Base-by-base conservation (phyloP, 1,140 invertebrate genomes). In the Homalodisca vitripennis region DNA sequence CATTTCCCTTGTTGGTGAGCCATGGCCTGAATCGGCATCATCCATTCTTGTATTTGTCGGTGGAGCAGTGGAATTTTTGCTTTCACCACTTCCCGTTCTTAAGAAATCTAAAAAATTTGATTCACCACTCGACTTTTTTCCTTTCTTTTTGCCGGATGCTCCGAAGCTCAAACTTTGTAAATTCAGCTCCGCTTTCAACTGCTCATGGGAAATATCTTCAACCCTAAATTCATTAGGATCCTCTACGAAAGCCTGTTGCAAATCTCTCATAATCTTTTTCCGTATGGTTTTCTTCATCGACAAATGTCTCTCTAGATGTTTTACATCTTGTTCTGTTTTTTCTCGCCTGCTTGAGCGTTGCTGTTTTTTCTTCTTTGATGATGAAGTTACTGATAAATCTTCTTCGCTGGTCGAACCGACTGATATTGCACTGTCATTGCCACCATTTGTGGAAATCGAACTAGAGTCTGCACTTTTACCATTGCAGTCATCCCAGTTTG, bases 241-340 rank as follows among this genome's bases (percentile, higher is more conserved):
- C 74, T 89, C 89, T 70, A 90, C 87, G 76, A 90, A 89, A 3
- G 89, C 88, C 75, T 89, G 87, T 75, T 89, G 87, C 53, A 93
- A 81, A 75, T 92, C 90, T 3, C 91, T 82, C 89, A 92, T 93
- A 74, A 93, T 92, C 80, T 92, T 92, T 79, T 92, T 93, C 48
- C 90, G 79, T 68, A 92, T 92, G 3, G 90, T 92, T 77, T 93
- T 93, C 81, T 93, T 93, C 91, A 93, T 93, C 71, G 90, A 92
- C 66, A 93, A 81, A 77, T 92, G 90, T 69, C 90, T 82, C 75
- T 93, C 91, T 47, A 93, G 78, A 12, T 91, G 90, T 76, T 91
- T 89, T 22, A 90, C 86, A 75, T 91, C 88, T 22, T 84, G 86
- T 72, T 88, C 88, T 10, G 84, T 83, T 71, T 85, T 84, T 75